phyloP scores from a whole-genome alignment of 2,113 vertebrate genomes.

The Pavo muticus region DNA sequence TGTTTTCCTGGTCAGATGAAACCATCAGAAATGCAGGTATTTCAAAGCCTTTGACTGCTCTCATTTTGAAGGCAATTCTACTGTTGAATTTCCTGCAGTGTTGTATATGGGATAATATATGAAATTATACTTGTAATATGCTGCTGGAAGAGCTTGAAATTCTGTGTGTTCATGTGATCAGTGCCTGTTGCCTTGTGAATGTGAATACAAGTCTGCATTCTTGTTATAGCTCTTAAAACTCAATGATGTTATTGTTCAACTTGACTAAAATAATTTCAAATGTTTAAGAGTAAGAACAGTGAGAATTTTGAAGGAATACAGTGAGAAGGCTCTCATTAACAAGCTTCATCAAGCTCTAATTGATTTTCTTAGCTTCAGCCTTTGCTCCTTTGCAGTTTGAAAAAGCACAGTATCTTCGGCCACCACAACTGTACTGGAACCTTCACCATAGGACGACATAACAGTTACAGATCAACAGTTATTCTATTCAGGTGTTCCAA shows the following conservation, averaged over 20 bases:
- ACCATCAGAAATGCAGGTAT: neutral
- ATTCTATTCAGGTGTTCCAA: neutral
- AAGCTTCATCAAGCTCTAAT: neutral
- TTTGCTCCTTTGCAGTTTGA: neutral
- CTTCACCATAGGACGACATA: neutral
- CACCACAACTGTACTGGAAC: neutral
- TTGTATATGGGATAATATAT: neutral
- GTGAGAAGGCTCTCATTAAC: neutral
- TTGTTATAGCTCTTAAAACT: neutral
- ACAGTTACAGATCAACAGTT: neutral
- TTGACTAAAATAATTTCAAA: neutral
- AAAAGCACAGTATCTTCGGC: neutral
- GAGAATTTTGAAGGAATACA: neutral
- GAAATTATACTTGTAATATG: neutral
- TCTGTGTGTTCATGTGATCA: neutral
- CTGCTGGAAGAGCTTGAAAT: neutral
- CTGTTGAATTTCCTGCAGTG: neutral
- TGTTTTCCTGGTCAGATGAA: slow-evolving; percentile 2
- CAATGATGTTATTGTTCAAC: neutral
- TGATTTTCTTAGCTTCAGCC: neutral
- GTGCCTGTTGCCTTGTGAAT: neutral
- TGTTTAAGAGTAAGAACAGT: neutral
- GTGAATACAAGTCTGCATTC: neutral
- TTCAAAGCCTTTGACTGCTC: neutral
- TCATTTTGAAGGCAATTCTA: neutral